These are phyloP conservation scores for Thomomys bottae DNA, from an alignment of 2,113 vertebrate species.

Conservation along the genomic window DNA sequence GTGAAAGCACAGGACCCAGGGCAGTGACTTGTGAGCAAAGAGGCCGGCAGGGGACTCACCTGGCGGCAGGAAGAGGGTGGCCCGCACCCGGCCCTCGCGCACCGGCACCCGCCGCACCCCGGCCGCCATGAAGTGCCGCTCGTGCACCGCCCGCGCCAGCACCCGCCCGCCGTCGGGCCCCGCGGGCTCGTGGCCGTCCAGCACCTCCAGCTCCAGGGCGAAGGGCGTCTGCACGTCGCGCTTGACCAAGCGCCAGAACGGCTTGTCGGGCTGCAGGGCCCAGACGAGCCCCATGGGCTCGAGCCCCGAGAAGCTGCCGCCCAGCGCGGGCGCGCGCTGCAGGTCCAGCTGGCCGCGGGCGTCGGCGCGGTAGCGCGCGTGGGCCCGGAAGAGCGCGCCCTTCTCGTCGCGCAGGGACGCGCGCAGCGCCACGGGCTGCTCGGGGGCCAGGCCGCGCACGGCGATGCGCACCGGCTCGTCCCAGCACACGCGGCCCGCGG, in stretches of 20 bases:
- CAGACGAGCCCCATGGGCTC: no score
- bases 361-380: not conserved
- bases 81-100: slow-evolving; percentile 84
- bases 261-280: no score
- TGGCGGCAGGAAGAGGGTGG: slow-evolving; percentile 86
- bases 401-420: not conserved
- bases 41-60: slow-evolving; percentile 78
- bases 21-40: no score
- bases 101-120: slow-evolving; percentile 82
- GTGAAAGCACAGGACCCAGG: not conserved
- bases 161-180: slow-evolving; percentile 31
- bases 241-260: no score
- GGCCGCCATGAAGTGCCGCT: slow-evolving; percentile 83
- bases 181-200: not conserved
- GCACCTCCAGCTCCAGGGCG: slow-evolving; percentile 76
- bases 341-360: no score
- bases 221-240: slow-evolving; percentile 83
- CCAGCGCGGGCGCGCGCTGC: no score
- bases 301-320: no score
- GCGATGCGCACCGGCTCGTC: slow-evolving; percentile 82
- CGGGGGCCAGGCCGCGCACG: slow-evolving; percentile 78
- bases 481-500: slow-evolving; percentile 73
- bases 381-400: not conserved
- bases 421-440: slow-evolving; percentile 81
- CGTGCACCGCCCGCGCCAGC: slow-evolving; percentile 76